Conservation (phyloP, 1,140 invertebrate species). For the Drosophila equinoxialis region DNA sequence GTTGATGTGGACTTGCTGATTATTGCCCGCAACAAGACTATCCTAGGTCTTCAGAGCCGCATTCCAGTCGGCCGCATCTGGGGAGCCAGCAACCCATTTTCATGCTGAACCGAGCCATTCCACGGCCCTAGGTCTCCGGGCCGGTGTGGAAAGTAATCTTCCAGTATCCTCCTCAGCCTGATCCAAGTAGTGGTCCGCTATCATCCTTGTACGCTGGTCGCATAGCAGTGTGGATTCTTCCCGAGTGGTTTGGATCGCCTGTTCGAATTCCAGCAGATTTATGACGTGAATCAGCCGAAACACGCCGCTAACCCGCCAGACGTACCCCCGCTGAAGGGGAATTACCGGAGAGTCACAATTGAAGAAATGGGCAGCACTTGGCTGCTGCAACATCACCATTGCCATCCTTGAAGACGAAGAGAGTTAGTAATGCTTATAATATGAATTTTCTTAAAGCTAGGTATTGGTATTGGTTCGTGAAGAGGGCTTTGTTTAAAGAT, state of each 20-base stretch:
- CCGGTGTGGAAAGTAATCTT: too few relatives aligned
- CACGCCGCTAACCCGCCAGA: too few relatives aligned
- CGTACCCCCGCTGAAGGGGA: too few relatives aligned
- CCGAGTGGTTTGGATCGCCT: too few relatives aligned
- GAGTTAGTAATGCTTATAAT: neutral
- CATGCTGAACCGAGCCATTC: slow-evolving; percentile 19
- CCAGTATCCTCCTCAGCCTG: too few relatives aligned
- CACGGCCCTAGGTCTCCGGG: neutral
- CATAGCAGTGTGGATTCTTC: too few relatives aligned
- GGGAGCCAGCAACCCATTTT: slow-evolving; percentile 15
- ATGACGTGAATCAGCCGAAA: too few relatives aligned
- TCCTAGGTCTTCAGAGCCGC: slow-evolving; percentile 9
- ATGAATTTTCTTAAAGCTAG: neutral
- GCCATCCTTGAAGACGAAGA: neutral
- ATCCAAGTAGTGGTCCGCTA: too few relatives aligned
- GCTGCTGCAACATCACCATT: neutral
- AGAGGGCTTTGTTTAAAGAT: neutral
- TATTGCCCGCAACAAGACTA: neutral
- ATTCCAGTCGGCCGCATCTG: slow-evolving; percentile 11
- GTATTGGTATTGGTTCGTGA: neutral
- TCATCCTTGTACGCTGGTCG: too few relatives aligned
- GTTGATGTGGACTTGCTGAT: slow-evolving; percentile 22
- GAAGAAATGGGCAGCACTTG: slow-evolving; percentile 5
- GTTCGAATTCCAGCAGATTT: too few relatives aligned
- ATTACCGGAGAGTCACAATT: slow-evolving; percentile 7